Base-by-base conservation (phyloP, 2,113 vertebrate species). In the Paracanthobrama guichenoti region DNA sequence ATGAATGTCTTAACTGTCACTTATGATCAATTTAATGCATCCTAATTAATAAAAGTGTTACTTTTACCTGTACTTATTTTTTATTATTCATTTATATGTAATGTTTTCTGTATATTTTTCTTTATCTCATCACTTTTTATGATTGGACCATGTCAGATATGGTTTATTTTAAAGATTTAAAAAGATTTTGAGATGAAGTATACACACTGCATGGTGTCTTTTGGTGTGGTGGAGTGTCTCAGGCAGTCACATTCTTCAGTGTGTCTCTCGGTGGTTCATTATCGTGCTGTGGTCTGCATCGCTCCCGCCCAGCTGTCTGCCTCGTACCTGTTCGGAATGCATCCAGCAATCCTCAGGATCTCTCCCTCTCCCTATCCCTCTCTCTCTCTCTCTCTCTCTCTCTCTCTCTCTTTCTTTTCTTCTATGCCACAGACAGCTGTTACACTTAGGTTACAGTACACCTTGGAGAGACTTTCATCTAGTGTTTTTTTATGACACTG, bases 401-500 rank as follows among this genome's bases (percentile, higher is more conserved):
- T 71, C 57, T 76, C 42, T 59, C 81, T 39, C 50, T 81, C 60
- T 22, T 44, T 89, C 76, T 82, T 77, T 73, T 87, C 85, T 89
- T 88, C 87, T 90, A 89, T 89, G 87, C 90, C 92, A 91, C 92
- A 90, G 94, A 96, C 96, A 96, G 96, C 95, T 91, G 93, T 94
- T 95, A 93, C 92, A 93, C 93, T 92, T 94, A 95, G 96, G 96
- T 94, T 93, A 92, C 93, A 90, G 94, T 94, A 94, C 95, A 94
- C 95, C 95, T 95, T 92, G 85, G 89, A 91, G 90, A 94, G 94
- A 94, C 96, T 97, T 97, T 97, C 96, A 97, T 97, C 95, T 97
- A 92, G 86, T 90, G 91, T 93, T 95, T 97, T 81, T 95, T 98
- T 96, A 98, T 97, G 97, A 95, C 93, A 95, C 95, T 96, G 92